Conservation (phyloP, 2,113 vertebrate species). For the Motacilla tschutschensis region DNA sequence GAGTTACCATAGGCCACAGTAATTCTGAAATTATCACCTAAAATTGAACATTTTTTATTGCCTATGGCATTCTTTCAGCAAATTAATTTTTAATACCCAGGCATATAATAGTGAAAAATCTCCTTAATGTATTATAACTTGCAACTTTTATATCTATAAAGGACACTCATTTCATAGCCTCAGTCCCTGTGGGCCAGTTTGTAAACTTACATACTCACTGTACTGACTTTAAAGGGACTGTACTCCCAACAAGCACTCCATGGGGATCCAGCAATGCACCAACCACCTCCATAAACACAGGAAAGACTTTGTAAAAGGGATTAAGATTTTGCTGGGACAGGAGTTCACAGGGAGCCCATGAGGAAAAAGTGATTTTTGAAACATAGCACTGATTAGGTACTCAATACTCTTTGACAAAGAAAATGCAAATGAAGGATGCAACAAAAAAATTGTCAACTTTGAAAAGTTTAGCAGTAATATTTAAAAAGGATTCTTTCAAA, state of each 20-base stretch:
- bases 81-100: constrained; percentile 11
- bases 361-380: not conserved
- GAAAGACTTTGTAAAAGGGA: not conserved
- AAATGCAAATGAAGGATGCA: not conserved
- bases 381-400: accelerated
- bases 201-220: not conserved
- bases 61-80: not conserved
- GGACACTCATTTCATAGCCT: not conserved
- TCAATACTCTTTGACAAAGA: not conserved
- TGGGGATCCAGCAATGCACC: not conserved
- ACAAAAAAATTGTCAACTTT: not conserved
- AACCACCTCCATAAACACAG: not conserved
- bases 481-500: not conserved
- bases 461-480: not conserved
- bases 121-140: not conserved
- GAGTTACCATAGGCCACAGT: not conserved
- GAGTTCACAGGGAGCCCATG: not conserved
- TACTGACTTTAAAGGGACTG: not conserved
- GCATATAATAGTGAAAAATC: not conserved
- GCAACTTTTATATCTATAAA: not conserved
- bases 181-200: not conserved
- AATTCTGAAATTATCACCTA: not conserved
- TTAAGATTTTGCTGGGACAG: not conserved
- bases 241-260: not conserved
- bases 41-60: not conserved